A percentile compares a stretch with the other conserved stretches of the same genome.
These are phyloP conservation scores for Bolinopsis microptera DNA, from an alignment of 37 sponge, comb jelly and placozoan species.

Conservation along the genomic window DNA sequence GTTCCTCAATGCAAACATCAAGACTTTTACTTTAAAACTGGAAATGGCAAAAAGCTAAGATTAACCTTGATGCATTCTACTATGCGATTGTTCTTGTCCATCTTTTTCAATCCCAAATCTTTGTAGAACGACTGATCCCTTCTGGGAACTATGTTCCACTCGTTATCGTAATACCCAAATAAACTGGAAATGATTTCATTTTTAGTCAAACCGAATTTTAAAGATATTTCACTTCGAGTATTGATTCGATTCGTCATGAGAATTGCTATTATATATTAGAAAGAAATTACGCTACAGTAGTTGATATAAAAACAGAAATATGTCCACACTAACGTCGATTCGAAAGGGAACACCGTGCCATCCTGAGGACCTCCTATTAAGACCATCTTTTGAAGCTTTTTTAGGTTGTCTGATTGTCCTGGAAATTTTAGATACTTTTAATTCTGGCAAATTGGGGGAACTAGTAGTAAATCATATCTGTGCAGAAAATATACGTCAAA, in stretches of 20 bases:
- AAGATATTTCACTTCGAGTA: too few relatives aligned
- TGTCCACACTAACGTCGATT: neutral
- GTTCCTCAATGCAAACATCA: neutral
- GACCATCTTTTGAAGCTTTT: neutral
- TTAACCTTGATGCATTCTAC: neutral
- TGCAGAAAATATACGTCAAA: too few relatives aligned
- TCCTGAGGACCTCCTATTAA: neutral
- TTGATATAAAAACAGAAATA: too few relatives aligned
- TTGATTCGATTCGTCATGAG: too few relatives aligned
- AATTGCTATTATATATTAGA: too few relatives aligned
- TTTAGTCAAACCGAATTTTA: too few relatives aligned
- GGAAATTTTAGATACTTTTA: neutral
- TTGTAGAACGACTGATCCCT: neutral
- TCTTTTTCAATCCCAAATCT: neutral
- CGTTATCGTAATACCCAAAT: neutral
- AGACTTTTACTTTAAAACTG: neutral
- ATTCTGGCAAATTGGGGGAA: too few relatives aligned
- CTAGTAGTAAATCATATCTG: too few relatives aligned
- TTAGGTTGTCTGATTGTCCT: conserved; percentile 4
- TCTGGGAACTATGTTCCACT: neutral
- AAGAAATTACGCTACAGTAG: too few relatives aligned
- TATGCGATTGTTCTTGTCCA: neutral
- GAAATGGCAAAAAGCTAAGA: neutral
- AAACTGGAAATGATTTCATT: neutral
- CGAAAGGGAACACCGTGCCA: conserved; percentile 2